Evolutionary conservation across 2,888 invertebrate species (phyloP).

Genomic region (Harpalus rufipes): DNA sequence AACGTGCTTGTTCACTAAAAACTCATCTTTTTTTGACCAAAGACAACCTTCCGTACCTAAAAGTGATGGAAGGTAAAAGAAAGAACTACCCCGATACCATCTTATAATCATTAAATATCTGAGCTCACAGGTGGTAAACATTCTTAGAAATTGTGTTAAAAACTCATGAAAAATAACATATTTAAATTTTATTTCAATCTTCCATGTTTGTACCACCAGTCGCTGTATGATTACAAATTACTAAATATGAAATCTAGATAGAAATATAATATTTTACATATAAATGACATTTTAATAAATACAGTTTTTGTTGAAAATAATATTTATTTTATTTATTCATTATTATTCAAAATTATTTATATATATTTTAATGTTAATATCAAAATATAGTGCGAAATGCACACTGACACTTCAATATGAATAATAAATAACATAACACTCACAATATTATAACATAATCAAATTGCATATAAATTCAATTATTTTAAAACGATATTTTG

Average conservation of each 20-base stretch:
- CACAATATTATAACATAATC: not conserved
- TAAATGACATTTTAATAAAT: not conserved
- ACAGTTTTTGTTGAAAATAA: not conserved
- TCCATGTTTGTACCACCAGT: no score
- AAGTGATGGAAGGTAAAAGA: no score
- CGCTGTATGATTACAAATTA: no score
- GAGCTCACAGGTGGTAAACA: no score
- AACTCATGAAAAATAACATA: no score
- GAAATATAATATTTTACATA: not conserved
- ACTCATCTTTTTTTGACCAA: no score
- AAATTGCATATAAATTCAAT: not conserved
- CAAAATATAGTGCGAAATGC: not conserved
- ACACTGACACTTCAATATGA: not conserved
- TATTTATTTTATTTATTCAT: not conserved
- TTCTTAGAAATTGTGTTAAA: no score
- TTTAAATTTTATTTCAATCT: no score
- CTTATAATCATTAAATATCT: no score
- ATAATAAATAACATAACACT: not conserved
- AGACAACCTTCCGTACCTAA: no score
- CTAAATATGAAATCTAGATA: not conserved
- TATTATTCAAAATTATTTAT: not conserved
- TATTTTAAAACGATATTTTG: not conserved
- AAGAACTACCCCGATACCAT: no score
- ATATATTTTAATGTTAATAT: not conserved
- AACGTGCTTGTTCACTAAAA: no score